Evolutionary conservation across 2,888 invertebrate genomes (phyloP), one percentile per base, ranked within the genome.

Genomic region (Tachina fera): DNA sequence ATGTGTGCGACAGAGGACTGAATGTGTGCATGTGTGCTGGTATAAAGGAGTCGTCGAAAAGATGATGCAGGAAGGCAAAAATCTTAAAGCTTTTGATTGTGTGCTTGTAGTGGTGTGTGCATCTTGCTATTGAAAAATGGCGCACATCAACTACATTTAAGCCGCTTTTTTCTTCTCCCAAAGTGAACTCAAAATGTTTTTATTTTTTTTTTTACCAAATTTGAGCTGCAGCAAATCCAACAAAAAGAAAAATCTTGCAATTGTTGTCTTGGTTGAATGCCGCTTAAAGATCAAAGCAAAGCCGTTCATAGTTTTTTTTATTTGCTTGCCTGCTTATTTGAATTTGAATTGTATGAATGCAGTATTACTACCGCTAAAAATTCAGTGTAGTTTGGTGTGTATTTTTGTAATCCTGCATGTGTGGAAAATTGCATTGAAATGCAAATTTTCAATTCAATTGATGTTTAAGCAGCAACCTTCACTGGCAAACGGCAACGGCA

Each of bases 371-470:
- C 88, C 89, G 90, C 89, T 87, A 88, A 89, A 88, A 88, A 87
- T 90, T 89, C 88, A 89, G 89, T 51, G 86, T 86, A 83, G 79
- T 58, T 14, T 65, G 47, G 49, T 61, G 47, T 65, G 11, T 63
- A n/a, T 78, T 58, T 89, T 51, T 89, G 89, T 87, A 91, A 90
- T 90, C 91, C 87, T 89, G 88, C 89, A 91, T 89, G 90, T 90
- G 91, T 91, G 91, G 90, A 91, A 91, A 91, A 91, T 91, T 91
- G 90, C 90, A 91, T 91, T 91, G 89, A 90, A 90, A 91, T 90
- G 90, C 91, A 91, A 91, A 91, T 91, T 86, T 86, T 90, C 90
- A 91, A 91, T 91, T 91, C 91, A 90, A 90, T 86, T 88, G 88
- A 87, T 83, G 86, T 79, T 79, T 79, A 71, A 67, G 83, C 79